Conservation (phyloP, 2,797 vertebrate species). For the Echiichthys vipera region DNA sequence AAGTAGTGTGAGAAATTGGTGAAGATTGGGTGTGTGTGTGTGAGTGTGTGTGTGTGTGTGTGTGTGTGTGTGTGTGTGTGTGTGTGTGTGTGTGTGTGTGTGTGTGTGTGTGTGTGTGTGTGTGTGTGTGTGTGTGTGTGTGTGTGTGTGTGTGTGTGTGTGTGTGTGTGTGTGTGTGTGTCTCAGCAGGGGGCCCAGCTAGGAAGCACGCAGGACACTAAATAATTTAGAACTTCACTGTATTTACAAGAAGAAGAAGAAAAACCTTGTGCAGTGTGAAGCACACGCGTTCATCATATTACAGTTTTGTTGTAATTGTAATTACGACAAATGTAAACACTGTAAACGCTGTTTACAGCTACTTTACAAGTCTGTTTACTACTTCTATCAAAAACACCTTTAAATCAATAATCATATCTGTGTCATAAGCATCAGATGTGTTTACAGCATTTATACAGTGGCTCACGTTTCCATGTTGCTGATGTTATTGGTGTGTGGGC, state of each 20-base stretch:
- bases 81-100: slow-evolving; percentile 23
- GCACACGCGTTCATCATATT: not conserved
- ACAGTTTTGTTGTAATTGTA: not conserved
- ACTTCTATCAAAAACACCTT: no score
- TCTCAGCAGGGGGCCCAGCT: slow-evolving; percentile 54
- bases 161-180: no score
- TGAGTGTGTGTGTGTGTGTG: slow-evolving; percentile 18
- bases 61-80: slow-evolving; percentile 38
- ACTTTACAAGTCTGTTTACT: not conserved
- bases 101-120: slow-evolving; percentile 12
- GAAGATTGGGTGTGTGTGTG: not conserved
- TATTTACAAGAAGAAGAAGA: slow-evolving; percentile 27
- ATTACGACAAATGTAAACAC: not conserved
- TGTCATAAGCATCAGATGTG: no score
- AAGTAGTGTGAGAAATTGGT: slow-evolving; percentile 28
- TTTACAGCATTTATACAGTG: no score
- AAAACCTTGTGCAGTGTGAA: slow-evolving; percentile 11
- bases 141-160: not conserved
- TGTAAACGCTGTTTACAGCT: not conserved
- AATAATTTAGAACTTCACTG: slow-evolving; percentile 68
- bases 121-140: not conserved
- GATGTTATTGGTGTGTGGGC: no score
- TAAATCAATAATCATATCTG: no score
- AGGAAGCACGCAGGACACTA: slow-evolving; percentile 36
- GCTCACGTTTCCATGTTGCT: no score